Base-by-base conservation (phyloP, 2,113 vertebrate genomes). In the Ophthalmolycus amberensis region DNA sequence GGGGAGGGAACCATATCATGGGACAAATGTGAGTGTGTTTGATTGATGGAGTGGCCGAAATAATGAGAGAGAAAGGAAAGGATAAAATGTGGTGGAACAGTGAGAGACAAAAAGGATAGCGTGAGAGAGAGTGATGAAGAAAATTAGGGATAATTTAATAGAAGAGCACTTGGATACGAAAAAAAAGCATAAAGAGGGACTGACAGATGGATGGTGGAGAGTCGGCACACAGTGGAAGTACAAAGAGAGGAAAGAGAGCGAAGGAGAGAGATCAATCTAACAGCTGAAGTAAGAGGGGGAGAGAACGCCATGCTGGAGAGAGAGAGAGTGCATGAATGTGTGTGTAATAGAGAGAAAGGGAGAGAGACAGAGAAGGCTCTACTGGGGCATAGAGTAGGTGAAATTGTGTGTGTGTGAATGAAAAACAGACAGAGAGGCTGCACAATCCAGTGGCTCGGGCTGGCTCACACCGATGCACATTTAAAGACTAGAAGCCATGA, bases 311-410 rank as follows among this genome's bases (percentile, higher is more conserved):
- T 12, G 18, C 46, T 75, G 27, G n/a, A 76, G 58, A n/a, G n/a
- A 76, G 58, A n/a, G 54, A 44, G n/a, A 50, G 37, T 22, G 64
- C 37, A 37, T 65, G 71, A 54, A 63, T 71, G 78, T 81, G 74
- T 71, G 75, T 59, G 65, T 56, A 27, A 65, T 14, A 54, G 79
- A 73, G 54, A 63, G 78, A 50, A 20, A 20, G 76, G 78, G 68
- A 32, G 73, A 52, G 73, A 52, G 50, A n/a, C 14, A 52, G 73
- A 67, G 81, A 62, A 10, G 60, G 82, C 86, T 82, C 34, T 54
- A 77, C 75, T 40, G 54, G 86, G 83, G 88, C 85, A 88, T 29
- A 77, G 84, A 90, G 81, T 85, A 88, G 86, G 88, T 91, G 89
- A 90, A 90, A 83, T 83, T 78, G 85, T 82, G 79, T 72, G 74